Percentiles rank a stretch among this genome's conserved stretches.
phyloP scores from a whole-genome alignment of 2,797 vertebrate genomes.

The Glossophaga mutica region DNA sequence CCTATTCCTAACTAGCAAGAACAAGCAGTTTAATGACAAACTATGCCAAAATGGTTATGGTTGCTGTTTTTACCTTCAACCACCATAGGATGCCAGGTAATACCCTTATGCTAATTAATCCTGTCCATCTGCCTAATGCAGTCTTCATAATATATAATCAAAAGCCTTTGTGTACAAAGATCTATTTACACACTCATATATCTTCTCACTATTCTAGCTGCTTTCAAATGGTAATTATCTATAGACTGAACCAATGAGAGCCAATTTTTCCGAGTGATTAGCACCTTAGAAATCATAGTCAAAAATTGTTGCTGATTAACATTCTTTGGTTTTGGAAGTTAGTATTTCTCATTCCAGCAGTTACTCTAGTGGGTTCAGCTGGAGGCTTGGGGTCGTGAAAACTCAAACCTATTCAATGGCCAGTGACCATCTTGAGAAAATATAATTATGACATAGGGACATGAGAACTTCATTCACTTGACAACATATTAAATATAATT shows the following conservation, averaged over 20 bases:
- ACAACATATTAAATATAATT: conserved; percentile 32
- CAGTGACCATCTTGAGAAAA: conserved; percentile 54
- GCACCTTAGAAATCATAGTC: conserved; percentile 63
- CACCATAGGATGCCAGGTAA: conserved; percentile 63
- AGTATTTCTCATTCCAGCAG: conserved; percentile 59
- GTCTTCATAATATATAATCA: conserved; percentile 78
- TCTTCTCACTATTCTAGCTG: conserved; percentile 59
- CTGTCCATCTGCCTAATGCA: conserved; percentile 74
- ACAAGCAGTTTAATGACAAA: conserved; percentile 24
- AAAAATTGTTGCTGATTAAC: conserved; percentile 67
- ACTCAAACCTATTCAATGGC: neutral
- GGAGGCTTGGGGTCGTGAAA: neutral
- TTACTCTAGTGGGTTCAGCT: conserved; percentile 32
- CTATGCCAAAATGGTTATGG: conserved; percentile 19
- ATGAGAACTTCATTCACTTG: conserved; percentile 36
- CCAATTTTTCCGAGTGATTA: conserved; percentile 71
- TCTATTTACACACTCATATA: conserved; percentile 74
- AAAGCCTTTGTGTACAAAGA: conserved; percentile 73
- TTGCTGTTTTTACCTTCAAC: conserved; percentile 56
- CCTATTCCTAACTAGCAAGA: neutral
- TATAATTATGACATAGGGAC: conserved; percentile 34
- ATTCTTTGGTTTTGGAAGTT: conserved; percentile 59
- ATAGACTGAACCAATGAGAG: conserved; percentile 56
- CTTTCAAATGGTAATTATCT: conserved; percentile 69
- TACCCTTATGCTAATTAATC: conserved; percentile 73